Conservation (phyloP, 2,113 vertebrate genomes). For the Pseudonaja textilis region DNA sequence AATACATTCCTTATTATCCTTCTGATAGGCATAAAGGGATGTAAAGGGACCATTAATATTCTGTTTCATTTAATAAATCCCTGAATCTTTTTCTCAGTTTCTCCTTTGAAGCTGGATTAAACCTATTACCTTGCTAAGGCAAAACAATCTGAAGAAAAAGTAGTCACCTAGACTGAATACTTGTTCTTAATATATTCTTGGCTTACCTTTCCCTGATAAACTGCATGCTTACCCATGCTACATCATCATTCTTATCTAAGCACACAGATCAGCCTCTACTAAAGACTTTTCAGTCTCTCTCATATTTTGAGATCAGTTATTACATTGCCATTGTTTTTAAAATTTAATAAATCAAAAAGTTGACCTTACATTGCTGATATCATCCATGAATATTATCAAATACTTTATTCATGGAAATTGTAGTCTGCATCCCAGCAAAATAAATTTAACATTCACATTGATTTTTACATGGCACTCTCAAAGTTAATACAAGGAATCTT, state of each 20-base stretch:
- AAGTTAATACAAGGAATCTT: neutral
- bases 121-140: neutral
- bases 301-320: neutral
- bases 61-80: neutral
- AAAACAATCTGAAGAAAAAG: neutral
- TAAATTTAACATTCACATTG: neutral
- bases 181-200: neutral
- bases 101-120: neutral
- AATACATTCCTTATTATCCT: neutral
- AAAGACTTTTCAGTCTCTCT: neutral
- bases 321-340: neutral
- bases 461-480: neutral
- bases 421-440: neutral
- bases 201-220: neutral
- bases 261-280: neutral
- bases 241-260: neutral
- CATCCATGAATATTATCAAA: neutral
- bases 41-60: neutral
- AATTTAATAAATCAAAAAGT: neutral
- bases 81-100: neutral
- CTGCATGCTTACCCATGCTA: neutral
- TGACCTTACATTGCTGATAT: neutral
- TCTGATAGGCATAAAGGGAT: neutral
- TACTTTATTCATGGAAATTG: neutral
- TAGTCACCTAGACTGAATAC: neutral